Conservation (phyloP, 2,113 vertebrate genomes). For the Grammomys surdaster region DNA sequence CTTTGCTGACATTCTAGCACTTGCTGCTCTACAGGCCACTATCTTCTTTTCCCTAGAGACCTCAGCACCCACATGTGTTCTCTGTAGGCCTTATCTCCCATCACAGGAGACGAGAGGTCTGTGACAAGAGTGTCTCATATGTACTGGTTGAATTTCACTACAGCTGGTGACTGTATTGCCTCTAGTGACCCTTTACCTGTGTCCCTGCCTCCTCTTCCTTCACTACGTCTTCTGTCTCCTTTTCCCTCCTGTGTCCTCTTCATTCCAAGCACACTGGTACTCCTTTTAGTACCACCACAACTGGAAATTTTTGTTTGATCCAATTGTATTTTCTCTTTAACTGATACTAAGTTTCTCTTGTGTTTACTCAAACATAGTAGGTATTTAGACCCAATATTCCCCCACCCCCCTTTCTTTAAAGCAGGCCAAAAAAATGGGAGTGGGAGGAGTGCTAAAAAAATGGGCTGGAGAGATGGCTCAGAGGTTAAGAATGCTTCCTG, state of each 20-base stretch:
- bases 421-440: too few species aligned
- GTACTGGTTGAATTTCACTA: constrained; percentile 65
- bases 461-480: neutral
- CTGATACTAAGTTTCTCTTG: neutral
- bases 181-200: neutral
- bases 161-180: constrained; percentile 55
- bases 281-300: neutral
- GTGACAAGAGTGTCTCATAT: constrained; percentile 48
- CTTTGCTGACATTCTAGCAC: neutral
- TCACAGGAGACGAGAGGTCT: constrained; percentile 51
- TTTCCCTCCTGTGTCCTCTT: neutral
- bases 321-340: neutral
- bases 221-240: neutral
- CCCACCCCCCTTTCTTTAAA: neutral
- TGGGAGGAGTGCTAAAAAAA: neutral
- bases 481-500: neutral
- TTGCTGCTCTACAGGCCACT: neutral
- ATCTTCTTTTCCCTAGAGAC: neutral
- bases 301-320: neutral
- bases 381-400: constrained; percentile 11
- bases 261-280: neutral
- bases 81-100: constrained; percentile 60
- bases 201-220: neutral
- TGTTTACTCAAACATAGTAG: constrained; percentile 52
- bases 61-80: neutral